phyloP scores from a whole-genome alignment of 2,113 vertebrate genomes.

The Dipodomys stephensi region DNA sequence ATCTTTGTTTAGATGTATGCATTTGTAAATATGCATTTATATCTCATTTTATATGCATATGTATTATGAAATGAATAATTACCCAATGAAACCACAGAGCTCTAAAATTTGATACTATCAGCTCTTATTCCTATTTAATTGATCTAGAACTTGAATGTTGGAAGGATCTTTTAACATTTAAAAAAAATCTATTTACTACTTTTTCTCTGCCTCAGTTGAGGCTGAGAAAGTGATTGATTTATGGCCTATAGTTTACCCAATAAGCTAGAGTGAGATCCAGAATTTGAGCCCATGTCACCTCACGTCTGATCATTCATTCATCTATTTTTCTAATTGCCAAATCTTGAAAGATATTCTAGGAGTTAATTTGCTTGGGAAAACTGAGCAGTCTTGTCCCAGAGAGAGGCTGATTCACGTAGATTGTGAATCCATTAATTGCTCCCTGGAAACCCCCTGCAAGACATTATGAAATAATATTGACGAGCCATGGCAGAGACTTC shows the following conservation, averaged over 20 bases:
- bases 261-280: background rate
- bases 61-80: background rate
- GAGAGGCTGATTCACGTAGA: background rate
- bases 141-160: background rate
- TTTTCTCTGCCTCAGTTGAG: too few species aligned
- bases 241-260: background rate
- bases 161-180: background rate
- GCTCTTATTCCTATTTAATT: background rate
- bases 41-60: background rate
- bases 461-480: slow-evolving; percentile 62
- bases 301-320: background rate
- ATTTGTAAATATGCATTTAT: background rate
- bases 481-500: background rate
- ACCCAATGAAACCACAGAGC: background rate
- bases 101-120: background rate
- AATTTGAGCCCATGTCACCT: background rate
- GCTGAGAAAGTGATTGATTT: background rate
- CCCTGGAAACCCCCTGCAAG: slow-evolving; percentile 6
- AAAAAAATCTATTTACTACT: too few species aligned
- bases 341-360: background rate
- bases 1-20: background rate
- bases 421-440: slow-evolving; percentile 46
- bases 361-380: slow-evolving; percentile 38
- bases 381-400: background rate
- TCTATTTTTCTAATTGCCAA: background rate